Evolutionary conservation across 2,797 vertebrate genomes (phyloP).

Genomic region (Cyclopterus lumpus): DNA sequence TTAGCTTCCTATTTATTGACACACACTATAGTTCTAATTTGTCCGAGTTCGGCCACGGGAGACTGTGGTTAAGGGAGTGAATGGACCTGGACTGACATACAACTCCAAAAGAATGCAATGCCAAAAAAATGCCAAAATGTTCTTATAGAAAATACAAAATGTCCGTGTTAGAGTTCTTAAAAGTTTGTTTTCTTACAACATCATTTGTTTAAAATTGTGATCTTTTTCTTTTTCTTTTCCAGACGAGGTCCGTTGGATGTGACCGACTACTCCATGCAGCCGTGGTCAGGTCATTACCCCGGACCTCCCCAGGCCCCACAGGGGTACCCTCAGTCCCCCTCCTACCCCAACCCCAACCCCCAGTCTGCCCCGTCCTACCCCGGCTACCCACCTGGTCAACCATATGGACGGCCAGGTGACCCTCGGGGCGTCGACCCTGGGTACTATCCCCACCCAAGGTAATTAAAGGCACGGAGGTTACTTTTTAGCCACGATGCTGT

Average conservation of each 20-base stretch:
- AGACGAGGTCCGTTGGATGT: slow-evolving; percentile 89
- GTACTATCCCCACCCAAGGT: slow-evolving; percentile 84
- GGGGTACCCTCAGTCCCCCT: slow-evolving; percentile 84
- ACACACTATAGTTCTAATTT: not conserved
- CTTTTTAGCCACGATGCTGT: not conserved
- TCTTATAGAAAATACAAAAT: too few relatives aligned
- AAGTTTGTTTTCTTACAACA: not conserved
- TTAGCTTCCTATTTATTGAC: not conserved
- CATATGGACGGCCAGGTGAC: slow-evolving; percentile 82
- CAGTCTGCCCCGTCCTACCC: slow-evolving; percentile 67
- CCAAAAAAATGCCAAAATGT: not conserved
- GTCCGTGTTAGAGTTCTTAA: not conserved
- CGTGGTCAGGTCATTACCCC: slow-evolving; percentile 81
- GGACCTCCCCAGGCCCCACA: slow-evolving; percentile 69
- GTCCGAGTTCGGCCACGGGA: too few relatives aligned
- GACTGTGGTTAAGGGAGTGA: not conserved
- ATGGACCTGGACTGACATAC: not conserved
- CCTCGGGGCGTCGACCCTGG: slow-evolving; percentile 84
- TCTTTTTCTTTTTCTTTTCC: slow-evolving; percentile 43
- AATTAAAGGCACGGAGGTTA: not conserved
- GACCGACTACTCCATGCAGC: slow-evolving; percentile 86
- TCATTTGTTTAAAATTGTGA: slow-evolving; percentile 25
- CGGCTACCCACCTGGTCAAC: slow-evolving; percentile 79
- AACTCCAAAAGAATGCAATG: not conserved
- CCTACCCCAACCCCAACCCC: slow-evolving; percentile 77